Percentiles rank a stretch among this genome's conserved stretches.
phyloP scores from a whole-genome alignment of 2,888 invertebrate species.

The Pherbina coryleti region DNA sequence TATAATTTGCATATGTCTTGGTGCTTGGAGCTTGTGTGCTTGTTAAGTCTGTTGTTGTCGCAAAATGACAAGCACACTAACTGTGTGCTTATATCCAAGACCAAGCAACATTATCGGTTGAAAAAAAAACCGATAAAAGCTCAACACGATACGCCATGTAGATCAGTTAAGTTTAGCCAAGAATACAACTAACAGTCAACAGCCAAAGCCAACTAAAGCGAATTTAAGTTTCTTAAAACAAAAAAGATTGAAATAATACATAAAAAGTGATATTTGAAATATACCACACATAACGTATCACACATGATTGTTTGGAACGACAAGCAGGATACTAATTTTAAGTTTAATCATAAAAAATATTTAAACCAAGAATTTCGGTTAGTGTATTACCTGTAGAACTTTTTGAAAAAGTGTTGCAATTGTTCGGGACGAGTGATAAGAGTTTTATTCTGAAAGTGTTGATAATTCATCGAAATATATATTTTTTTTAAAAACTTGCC shows the following conservation, averaged over 20 bases:
- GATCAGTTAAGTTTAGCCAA: constrained; percentile 64
- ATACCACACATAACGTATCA: background rate
- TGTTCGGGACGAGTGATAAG: background rate
- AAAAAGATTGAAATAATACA: background rate
- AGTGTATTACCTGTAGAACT: background rate
- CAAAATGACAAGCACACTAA: background rate
- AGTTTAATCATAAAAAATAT: constrained; percentile 53
- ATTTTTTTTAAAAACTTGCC: too few species aligned
- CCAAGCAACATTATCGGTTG: background rate
- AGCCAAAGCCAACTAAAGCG: too few species aligned
- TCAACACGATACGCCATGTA: constrained; percentile 56
- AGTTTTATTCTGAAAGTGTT: background rate
- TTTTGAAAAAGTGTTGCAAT: background rate
- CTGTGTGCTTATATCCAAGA: background rate
- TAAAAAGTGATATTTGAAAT: background rate
- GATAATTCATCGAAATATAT: too few species aligned
- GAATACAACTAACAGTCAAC: constrained; percentile 50
- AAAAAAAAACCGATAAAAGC: constrained; percentile 63
- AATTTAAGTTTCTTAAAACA: background rate
- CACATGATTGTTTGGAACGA: constrained; percentile 62
- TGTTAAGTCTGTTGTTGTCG: constrained; percentile 2
- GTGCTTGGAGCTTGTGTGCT: background rate
- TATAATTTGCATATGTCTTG: constrained; percentile 28
- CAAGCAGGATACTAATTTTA: constrained; percentile 60
- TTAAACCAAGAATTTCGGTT: background rate